phyloP scores from a whole-genome alignment of 92 coral and sea anemone genomes.

The Pocillopora meandrina region DNA sequence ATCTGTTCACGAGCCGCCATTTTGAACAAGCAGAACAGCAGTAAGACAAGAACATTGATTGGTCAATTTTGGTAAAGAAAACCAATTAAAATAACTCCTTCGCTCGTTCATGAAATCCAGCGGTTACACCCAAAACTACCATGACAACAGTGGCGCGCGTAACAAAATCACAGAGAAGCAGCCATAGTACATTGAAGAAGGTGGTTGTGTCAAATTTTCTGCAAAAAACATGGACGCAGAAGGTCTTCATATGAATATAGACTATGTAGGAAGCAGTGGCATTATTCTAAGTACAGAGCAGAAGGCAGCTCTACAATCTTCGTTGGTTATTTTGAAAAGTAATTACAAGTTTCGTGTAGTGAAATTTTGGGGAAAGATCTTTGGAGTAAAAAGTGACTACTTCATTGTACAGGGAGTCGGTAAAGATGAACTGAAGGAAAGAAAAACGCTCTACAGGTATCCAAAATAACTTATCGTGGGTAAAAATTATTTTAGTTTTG shows the following conservation, averaged over 20 bases:
- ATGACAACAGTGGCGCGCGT: constrained; percentile 71
- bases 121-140: constrained; percentile 51
- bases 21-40: background rate
- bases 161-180: constrained; percentile 43
- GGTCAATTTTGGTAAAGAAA: background rate
- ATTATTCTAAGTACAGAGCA: constrained; percentile 96
- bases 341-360: constrained; percentile 96
- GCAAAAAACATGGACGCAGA: constrained; percentile 85
- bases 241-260: constrained; percentile 91
- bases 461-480: background rate
- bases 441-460: constrained; percentile 97
- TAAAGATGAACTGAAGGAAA: constrained; percentile 91
- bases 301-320: constrained; percentile 98
- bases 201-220: constrained; percentile 3
- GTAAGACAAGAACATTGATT: constrained; percentile 6
- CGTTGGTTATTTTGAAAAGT: constrained; percentile 84
- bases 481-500: background rate
- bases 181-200: background rate
- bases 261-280: constrained; percentile 99
- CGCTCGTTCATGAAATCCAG: constrained; percentile 34
- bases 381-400: constrained; percentile 96
- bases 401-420: constrained; percentile 95
- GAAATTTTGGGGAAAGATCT: constrained; percentile 96
- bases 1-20: background rate
- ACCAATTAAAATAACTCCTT: constrained; percentile 8